A percentile compares a stretch with the other conserved stretches of the same genome.
Conservation (phyloP, 2,797 vertebrate genomes). For the Hipposideros larvatus region DNA sequence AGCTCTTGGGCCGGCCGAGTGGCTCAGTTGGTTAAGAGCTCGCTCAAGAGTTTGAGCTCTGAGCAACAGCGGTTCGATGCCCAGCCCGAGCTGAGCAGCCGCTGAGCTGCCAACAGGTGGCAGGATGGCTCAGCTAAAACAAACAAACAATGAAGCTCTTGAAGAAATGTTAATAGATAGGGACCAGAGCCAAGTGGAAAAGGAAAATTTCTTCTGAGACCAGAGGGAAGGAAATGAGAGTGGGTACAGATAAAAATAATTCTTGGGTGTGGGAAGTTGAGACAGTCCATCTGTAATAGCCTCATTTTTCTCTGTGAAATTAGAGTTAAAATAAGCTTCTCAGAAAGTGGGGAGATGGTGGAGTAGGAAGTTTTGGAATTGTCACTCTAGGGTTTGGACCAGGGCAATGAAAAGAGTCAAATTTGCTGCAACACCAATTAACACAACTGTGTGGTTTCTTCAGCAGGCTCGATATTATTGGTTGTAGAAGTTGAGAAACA, state of each 20-base stretch:
- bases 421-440: conserved; percentile 9
- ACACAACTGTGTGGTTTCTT: not conserved
- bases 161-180: not conserved
- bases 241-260: conserved; percentile 8
- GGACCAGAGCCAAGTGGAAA: not conserved
- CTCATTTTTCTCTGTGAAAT: conserved; percentile 10
- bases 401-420: not conserved
- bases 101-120: too few species aligned
- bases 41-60: too few species aligned
- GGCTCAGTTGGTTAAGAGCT: too few species aligned
- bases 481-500: conserved; percentile 25
- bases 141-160: not conserved
- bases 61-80: too few species aligned
- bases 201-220: conserved; percentile 7
- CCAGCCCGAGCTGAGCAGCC: too few species aligned
- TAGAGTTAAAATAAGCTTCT: conserved; percentile 22
- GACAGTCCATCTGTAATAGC: not conserved
- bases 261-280: conserved; percentile 11
- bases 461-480: not conserved
- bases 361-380: conserved; percentile 32
- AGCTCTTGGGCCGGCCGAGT: too few species aligned
- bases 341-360: not conserved
- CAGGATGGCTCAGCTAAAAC: too few species aligned
- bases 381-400: not conserved
- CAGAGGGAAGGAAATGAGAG: conserved; percentile 12